Conservation (phyloP, 1,140 invertebrate species). For the Euborellia annulipes region DNA sequence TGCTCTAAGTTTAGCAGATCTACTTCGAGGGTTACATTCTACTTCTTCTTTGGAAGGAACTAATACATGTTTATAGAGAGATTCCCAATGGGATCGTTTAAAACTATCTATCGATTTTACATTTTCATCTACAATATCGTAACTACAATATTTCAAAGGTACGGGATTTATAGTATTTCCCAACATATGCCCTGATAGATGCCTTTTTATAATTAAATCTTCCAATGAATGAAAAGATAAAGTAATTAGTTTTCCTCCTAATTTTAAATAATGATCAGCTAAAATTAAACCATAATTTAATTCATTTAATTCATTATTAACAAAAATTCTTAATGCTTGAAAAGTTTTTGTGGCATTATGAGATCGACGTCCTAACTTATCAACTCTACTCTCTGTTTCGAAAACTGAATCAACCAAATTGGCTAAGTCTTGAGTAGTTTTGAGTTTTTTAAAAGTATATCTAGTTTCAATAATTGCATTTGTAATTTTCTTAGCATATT, state of each 20-base stretch:
- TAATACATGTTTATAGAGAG: slow-evolving; percentile 67
- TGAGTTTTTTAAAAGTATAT: slow-evolving; percentile 59
- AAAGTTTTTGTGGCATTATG: slow-evolving; percentile 86
- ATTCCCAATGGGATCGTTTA: slow-evolving; percentile 50
- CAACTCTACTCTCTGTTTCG: slow-evolving; percentile 35
- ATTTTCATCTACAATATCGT: slow-evolving; percentile 29
- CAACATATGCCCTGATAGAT: slow-evolving; percentile 60
- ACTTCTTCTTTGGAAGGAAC: slow-evolving; percentile 56
- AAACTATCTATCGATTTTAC: no score
- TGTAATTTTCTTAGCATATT: slow-evolving; percentile 70
- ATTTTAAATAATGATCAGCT: slow-evolving; percentile 59
- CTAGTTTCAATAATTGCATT: slow-evolving; percentile 75
- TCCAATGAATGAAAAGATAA: slow-evolving; percentile 88
- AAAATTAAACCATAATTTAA: slow-evolving; percentile 76
- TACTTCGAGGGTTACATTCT: slow-evolving; percentile 58
- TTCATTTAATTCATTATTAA: slow-evolving; percentile 95
- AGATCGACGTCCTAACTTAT: slow-evolving; percentile 55
- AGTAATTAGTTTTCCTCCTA: slow-evolving; percentile 58
- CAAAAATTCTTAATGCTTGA: slow-evolving; percentile 87
- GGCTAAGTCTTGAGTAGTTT: slow-evolving; percentile 69
- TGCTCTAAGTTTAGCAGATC: slow-evolving; percentile 77
- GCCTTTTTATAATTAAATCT: slow-evolving; percentile 87
- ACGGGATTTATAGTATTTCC: slow-evolving; percentile 45
- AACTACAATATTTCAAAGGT: slow-evolving; percentile 41
- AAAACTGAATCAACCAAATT: slow-evolving; percentile 55